These are phyloP conservation scores for Globodera ellingtonae DNA, from an alignment of 1,140 invertebrate species.

Conservation along the genomic window DNA sequence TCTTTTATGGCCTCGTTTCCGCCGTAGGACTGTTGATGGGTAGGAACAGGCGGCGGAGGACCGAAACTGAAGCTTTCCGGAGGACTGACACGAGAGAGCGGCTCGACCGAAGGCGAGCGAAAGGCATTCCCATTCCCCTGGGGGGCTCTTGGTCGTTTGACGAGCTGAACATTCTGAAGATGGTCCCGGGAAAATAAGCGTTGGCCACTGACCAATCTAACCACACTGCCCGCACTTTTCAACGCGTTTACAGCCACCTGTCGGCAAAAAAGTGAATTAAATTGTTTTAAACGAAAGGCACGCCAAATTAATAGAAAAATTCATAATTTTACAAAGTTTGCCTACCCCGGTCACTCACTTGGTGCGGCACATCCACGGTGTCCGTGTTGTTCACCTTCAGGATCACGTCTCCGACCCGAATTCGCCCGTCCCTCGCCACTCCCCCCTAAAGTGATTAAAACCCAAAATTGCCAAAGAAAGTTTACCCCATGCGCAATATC, in stretches of 20 bases:
- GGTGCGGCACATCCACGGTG: conserved; percentile 88
- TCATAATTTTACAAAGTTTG: no score
- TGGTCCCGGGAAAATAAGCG: neutral
- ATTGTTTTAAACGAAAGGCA: no score
- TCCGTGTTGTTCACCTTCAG: conserved; percentile 84
- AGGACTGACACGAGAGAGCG: conserved; percentile 39
- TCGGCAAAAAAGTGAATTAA: neutral
- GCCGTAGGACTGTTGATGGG: conserved; percentile 13
- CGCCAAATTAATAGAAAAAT: no score
- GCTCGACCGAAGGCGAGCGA: conserved; percentile 27
- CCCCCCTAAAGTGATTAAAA: conserved; percentile 67
- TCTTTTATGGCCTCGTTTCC: conserved; percentile 33
- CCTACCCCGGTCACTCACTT: conserved; percentile 62
- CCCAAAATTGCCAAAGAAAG: neutral
- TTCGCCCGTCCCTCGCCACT: conserved; percentile 85
- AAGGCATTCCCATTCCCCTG: conserved; percentile 21
- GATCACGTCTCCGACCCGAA: conserved; percentile 86
- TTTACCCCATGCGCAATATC: conserved; percentile 92
- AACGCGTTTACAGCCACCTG: conserved; percentile 87
- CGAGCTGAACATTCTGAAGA: conserved; percentile 35
- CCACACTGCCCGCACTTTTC: conserved; percentile 80
- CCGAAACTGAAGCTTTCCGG: conserved; percentile 25
- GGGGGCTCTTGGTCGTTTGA: conserved; percentile 48
- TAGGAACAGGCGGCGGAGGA: conserved; percentile 18
- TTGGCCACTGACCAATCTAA: conserved; percentile 41